Evolutionary conservation across 2,888 invertebrate species (phyloP).

Genomic region (Tillus elongatus): DNA sequence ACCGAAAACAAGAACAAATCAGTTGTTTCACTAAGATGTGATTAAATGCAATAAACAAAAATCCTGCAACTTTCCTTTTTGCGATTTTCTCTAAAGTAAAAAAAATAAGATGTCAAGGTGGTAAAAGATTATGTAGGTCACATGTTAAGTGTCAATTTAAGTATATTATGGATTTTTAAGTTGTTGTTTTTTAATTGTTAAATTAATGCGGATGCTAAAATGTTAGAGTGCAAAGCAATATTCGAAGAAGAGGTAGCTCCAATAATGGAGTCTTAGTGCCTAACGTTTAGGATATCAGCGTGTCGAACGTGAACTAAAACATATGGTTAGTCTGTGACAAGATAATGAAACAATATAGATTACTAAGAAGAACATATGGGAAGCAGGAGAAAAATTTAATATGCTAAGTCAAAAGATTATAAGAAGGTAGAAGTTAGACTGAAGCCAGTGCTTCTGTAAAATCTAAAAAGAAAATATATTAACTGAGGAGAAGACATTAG

Average conservation of each 20-base stretch:
- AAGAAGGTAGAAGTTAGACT: constrained; percentile 63
- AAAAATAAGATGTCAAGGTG: too few species aligned
- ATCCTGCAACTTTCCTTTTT: too few species aligned
- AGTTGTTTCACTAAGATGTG: too few species aligned
- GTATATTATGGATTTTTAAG: too few species aligned
- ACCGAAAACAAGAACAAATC: too few species aligned
- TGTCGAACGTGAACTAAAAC: constrained; percentile 73
- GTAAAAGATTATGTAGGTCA: too few species aligned
- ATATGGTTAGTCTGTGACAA: constrained; percentile 61
- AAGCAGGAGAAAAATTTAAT: constrained; percentile 58
- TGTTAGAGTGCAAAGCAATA: too few species aligned
- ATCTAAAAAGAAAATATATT: constrained; percentile 55
- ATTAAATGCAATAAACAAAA: too few species aligned
- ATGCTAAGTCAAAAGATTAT: constrained; percentile 51
- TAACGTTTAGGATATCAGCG: constrained; percentile 84
- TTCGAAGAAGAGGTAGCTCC: constrained; percentile 84
- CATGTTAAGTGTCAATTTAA: too few species aligned
- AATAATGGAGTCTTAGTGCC: constrained; percentile 66
- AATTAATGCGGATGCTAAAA: too few species aligned
- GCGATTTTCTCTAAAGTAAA: too few species aligned
- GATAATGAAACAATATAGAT: constrained; percentile 55
- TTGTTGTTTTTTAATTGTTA: too few species aligned
- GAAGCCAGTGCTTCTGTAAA: constrained; percentile 54
- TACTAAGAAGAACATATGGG: constrained; percentile 56
- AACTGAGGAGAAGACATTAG: constrained; percentile 58